Percentiles rank a stretch among this genome's conserved stretches.
phyloP scores from a whole-genome alignment of 2,797 vertebrate species.

The Danionella dracula region DNA sequence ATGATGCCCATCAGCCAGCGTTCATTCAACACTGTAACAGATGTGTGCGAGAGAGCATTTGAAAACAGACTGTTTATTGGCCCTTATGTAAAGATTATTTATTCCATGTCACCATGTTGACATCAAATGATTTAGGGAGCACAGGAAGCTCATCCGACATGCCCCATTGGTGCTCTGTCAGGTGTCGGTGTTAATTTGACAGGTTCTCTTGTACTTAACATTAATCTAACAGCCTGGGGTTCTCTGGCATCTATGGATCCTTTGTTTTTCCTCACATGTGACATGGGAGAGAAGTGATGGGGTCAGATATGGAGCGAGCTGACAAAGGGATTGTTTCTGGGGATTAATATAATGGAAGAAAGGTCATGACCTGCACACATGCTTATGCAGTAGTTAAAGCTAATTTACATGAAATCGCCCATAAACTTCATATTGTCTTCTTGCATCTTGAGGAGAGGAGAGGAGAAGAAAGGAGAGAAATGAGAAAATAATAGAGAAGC shows the following conservation, averaged over 20 bases:
- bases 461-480: not conserved
- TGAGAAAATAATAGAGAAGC: not conserved
- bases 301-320: conserved; percentile 38
- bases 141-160: conserved; percentile 21
- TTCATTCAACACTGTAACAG: not conserved
- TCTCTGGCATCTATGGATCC: conserved; percentile 15
- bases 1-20: not conserved
- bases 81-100: not conserved
- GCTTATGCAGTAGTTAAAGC: conserved; percentile 36
- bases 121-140: conserved; percentile 34
- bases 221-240: conserved; percentile 32
- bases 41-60: conserved; percentile 1
- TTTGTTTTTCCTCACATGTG: conserved; percentile 39
- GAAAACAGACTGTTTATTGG: not conserved
- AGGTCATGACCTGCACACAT: conserved; percentile 33
- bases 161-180: conserved; percentile 35
- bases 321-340: conserved; percentile 48
- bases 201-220: conserved; percentile 33
- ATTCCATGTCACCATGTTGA: conserved; percentile 20
- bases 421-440: too few relatives aligned
- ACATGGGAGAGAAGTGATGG: conserved; percentile 37
- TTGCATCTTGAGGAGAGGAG: too few relatives aligned
- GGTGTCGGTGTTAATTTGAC: conserved; percentile 44
- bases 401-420: too few relatives aligned
- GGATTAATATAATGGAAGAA: conserved; percentile 52